Evolutionary conservation across 30 jellyfish, hydroid and myxozoan species (phyloP).

Genomic region (Nemopilema nomurai): DNA sequence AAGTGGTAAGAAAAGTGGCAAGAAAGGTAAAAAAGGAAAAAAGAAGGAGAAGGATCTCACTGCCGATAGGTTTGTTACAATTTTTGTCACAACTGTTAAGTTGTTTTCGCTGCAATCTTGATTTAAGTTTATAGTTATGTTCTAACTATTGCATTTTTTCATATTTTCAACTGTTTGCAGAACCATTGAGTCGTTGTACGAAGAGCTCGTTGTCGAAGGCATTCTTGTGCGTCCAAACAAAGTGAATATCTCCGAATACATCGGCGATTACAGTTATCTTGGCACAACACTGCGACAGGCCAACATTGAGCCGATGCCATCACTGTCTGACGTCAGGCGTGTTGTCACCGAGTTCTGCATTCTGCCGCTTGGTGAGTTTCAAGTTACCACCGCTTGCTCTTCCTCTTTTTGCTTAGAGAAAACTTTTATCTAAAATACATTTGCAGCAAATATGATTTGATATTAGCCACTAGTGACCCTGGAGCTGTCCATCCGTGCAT

Average conservation of each 20-base stretch:
- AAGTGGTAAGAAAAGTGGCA: conserved; percentile 86
- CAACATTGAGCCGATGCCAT: conserved; percentile 98
- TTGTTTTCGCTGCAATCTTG: not conserved
- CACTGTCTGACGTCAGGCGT: conserved; percentile 93
- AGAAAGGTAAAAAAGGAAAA: conserved; percentile 91
- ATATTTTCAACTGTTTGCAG: too few species aligned
- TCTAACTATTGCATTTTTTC: too few species aligned
- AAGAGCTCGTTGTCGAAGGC: conserved; percentile 91
- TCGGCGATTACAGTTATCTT: conserved; percentile 95
- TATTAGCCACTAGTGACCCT: too few species aligned
- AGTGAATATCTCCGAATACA: conserved; percentile 64
- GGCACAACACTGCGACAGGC: conserved; percentile 98
- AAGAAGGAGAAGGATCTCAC: conserved; percentile 94
- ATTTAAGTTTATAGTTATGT: too few species aligned
- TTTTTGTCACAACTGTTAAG: not conserved
- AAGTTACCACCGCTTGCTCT: too few species aligned
- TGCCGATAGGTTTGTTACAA: conserved; percentile 85
- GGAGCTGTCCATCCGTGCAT: too few species aligned
- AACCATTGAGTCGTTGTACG: conserved; percentile 89
- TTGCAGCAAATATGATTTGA: too few species aligned
- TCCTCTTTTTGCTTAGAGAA: too few species aligned
- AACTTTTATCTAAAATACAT: too few species aligned
- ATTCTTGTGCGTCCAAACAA: conserved; percentile 71
- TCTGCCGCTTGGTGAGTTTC: conserved; percentile 86
- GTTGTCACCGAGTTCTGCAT: conserved; percentile 94